Percentiles rank a stretch among this genome's conserved stretches.
These are phyloP conservation scores for Linnaemya vulpina DNA, from an alignment of 2,888 invertebrate genomes.

Conservation along the genomic window DNA sequence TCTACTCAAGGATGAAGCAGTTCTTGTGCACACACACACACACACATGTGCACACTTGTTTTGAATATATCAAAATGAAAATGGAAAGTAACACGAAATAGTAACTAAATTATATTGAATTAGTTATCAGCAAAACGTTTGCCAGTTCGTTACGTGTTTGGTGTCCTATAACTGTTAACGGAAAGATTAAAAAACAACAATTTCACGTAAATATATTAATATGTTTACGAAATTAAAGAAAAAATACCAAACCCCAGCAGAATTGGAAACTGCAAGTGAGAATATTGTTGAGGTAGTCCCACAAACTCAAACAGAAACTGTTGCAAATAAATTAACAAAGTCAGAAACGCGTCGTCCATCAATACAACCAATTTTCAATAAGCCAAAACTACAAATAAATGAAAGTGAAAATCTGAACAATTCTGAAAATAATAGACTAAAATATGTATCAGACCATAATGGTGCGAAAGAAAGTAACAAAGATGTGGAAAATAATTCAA, in stretches of 20 bases:
- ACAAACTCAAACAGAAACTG: conserved; percentile 16
- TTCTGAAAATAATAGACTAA: conserved; percentile 31
- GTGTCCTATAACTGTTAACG: conserved; percentile 31
- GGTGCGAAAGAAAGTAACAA: background rate
- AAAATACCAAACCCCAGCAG: conserved; percentile 47
- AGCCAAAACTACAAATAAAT: background rate
- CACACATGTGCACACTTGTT: conserved; percentile 3
- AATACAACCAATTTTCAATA: conserved; percentile 24
- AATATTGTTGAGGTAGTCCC: conserved; percentile 62
- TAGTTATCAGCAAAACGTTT: conserved; percentile 70
- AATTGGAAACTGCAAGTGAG: conserved; percentile 27
- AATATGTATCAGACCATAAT: background rate
- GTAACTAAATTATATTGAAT: conserved; percentile 64
- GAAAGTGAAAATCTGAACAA: background rate
- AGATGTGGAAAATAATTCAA: background rate
- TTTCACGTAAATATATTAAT: conserved; percentile 18
- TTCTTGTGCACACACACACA: background rate
- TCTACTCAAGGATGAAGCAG: conserved; percentile 38
- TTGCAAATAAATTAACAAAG: conserved; percentile 44
- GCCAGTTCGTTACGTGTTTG: conserved; percentile 65
- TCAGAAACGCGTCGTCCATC: conserved; percentile 12
- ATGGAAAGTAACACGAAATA: conserved; percentile 69
- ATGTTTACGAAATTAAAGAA: conserved; percentile 59
- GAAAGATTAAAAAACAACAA: conserved; percentile 33
- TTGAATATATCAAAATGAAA: conserved; percentile 39